phyloP scores from a whole-genome alignment of 2,113 vertebrate genomes.

The Corythaeola cristata region DNA sequence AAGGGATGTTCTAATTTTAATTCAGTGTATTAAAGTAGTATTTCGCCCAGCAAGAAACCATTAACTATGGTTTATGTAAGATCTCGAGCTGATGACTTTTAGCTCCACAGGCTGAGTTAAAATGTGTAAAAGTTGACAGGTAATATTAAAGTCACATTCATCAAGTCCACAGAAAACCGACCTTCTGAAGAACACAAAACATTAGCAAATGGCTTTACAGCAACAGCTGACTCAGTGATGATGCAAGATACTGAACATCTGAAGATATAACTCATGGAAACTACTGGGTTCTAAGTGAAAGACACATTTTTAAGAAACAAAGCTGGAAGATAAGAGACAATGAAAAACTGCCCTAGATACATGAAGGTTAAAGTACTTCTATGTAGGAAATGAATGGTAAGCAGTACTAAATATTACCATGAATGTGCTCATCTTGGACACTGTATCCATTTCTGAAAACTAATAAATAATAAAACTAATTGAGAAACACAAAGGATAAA shows the following conservation, averaged over 20 bases:
- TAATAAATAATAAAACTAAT: background rate
- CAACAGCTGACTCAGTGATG: background rate
- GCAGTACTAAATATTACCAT: background rate
- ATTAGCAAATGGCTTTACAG: background rate
- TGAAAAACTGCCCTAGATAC: background rate
- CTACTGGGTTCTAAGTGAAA: background rate
- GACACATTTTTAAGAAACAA: background rate
- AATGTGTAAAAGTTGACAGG: background rate
- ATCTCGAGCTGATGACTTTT: background rate
- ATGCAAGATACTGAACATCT: background rate
- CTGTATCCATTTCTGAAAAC: background rate
- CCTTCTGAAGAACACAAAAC: background rate
- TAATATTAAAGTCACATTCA: background rate
- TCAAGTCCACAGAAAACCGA: background rate
- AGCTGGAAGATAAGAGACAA: background rate
- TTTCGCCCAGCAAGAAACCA: background rate
- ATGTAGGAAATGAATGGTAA: background rate
- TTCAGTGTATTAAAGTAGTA: background rate
- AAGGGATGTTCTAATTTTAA: background rate
- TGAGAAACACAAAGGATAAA: background rate
- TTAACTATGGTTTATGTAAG: background rate
- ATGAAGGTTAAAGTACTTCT: background rate
- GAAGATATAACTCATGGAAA: background rate
- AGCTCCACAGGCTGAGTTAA: background rate
- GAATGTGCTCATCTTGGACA: background rate